Base-by-base conservation (phyloP, 2,113 vertebrate species). In the Dolichallabes microphthalmus region DNA sequence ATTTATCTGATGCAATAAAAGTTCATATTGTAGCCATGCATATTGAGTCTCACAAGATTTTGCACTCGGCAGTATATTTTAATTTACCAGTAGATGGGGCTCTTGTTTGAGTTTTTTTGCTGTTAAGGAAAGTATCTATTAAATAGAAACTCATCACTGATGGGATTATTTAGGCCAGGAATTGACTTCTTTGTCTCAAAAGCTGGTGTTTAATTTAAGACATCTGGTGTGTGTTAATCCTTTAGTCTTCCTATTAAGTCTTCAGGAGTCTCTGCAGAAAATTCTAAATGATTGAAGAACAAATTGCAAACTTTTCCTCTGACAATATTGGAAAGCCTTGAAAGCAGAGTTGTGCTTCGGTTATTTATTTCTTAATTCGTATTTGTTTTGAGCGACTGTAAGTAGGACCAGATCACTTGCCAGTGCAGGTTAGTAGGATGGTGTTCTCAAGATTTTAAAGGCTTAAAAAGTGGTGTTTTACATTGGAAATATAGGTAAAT, bases 41-140 rank as follows among this genome's bases (percentile, higher is more conserved):
- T n/a, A n/a, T 13, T 1, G 5, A 27, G 73, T 2, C 32, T 25
- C 45, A 22, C 27, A 39, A 1, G 13, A 20, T n/a, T 80, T 75
- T 35, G 11, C 22, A 52, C 6, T 0, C 57, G 11, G 39, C 58
- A 50, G n/a, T 75, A 5, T 13, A 12, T 35, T 35, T 35, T 13
- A 15, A 9, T 27, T 10, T 39, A 10, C 53, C 84, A 78, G 27
- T 73, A 85, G 84, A 73, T 73, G 84, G 84, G 0, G 66, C 25
- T 39, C 32, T 79, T 17, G 53, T 27, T 14, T 25, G 22, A 10
- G 30, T 79, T 84, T 63, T 60, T 64, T 64, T 64, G 61, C 25
- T 4, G 9, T 52, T 7, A 13, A 25, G 4, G 4, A 8, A 27
- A 20, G 32, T 57, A 32, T 77, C 60, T 79, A 60, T 39, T 60